These are phyloP conservation scores for Menura novaehollandiae DNA, from an alignment of 2,113 vertebrate species.

Conservation along the genomic window DNA sequence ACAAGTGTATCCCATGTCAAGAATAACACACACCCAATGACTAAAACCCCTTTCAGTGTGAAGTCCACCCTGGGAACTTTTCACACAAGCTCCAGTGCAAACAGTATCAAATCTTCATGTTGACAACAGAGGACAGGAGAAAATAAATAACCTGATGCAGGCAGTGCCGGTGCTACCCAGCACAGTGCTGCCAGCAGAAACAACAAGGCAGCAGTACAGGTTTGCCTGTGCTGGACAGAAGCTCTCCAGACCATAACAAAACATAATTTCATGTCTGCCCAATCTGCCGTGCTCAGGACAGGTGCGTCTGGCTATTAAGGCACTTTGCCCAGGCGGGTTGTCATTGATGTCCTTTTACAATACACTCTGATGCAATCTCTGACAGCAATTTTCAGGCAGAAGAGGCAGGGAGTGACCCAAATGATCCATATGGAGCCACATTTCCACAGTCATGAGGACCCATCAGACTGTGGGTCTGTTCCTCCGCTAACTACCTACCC, in stretches of 20 bases:
- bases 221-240: not conserved
- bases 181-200: not conserved
- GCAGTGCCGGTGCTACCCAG: not conserved
- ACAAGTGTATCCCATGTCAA: not conserved
- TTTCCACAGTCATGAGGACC: not conserved
- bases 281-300: not conserved
- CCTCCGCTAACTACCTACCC: not conserved
- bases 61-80: not conserved
- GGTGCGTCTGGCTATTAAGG: not conserved
- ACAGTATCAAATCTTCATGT: not conserved
- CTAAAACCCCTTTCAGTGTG: not conserved
- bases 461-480: not conserved
- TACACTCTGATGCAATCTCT: not conserved
- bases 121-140: not conserved
- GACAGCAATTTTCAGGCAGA: not conserved
- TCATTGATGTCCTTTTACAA: not conserved
- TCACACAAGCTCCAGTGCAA: not conserved
- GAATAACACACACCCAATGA: not conserved
- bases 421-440: not conserved
- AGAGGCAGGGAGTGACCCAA: not conserved
- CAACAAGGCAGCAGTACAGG: not conserved
- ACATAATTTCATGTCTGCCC: not conserved
- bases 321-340: not conserved
- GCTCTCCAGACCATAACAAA: not conserved
- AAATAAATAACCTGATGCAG: not conserved